phyloP scores from a whole-genome alignment of 2,888 invertebrate species.

The Eretmocerus hayati region DNA sequence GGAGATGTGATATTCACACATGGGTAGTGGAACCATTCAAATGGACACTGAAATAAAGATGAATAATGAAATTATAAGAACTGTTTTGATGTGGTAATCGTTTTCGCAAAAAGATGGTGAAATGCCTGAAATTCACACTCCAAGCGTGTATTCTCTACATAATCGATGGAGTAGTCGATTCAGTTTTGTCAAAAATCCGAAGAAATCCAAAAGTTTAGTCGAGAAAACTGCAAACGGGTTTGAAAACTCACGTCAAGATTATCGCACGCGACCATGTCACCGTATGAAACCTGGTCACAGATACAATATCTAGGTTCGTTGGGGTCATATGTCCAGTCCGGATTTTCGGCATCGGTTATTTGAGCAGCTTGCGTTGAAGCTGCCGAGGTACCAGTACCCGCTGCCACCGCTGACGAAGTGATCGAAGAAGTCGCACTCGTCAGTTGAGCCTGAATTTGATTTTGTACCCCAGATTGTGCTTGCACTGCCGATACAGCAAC shows the following conservation, averaged over 20 bases:
- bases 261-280: constrained; percentile 99
- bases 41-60: constrained; percentile 74
- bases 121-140: no score
- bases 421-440: background rate
- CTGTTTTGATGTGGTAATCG: background rate
- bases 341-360: constrained; percentile 57
- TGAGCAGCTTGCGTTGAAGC: constrained; percentile 1
- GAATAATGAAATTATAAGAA: background rate
- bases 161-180: no score
- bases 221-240: no score
- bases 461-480: background rate
- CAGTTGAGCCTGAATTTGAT: background rate
- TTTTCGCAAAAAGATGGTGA: background rate
- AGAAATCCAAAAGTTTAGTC: no score
- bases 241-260: constrained; percentile 76
- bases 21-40: constrained; percentile 99
- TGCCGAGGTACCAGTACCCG: constrained; percentile 2
- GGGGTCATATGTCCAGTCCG: constrained; percentile 90
- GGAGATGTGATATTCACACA: constrained; percentile 95
- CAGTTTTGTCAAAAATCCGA: no score
- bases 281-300: constrained; percentile 95
- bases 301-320: constrained; percentile 95
- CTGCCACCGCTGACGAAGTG: background rate
- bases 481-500: background rate
- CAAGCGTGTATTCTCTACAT: no score